Percentiles rank a stretch among this genome's conserved stretches.
Evolutionary conservation across 2,888 invertebrate species (phyloP).

Genomic region (Monopis laevigella): DNA sequence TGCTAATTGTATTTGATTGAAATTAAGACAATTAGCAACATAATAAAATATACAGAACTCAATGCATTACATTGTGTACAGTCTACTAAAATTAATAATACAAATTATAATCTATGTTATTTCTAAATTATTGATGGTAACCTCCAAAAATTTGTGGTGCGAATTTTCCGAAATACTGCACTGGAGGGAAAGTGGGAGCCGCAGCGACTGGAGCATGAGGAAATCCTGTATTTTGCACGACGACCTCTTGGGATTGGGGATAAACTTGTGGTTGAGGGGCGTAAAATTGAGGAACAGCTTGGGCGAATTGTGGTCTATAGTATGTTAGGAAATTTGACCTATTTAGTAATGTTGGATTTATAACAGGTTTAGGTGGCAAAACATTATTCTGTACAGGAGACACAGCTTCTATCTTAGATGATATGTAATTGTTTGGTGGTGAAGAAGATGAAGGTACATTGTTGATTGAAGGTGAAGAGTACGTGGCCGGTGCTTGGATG

Average conservation of each 20-base stretch:
- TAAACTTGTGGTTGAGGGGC: constrained; percentile 15
- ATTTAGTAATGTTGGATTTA: background rate
- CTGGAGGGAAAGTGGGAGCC: constrained; percentile 33
- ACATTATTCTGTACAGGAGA: background rate
- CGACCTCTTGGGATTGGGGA: constrained; percentile 15
- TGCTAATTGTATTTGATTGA: no score
- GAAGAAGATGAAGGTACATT: constrained; percentile 16
- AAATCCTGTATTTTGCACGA: constrained; percentile 18
- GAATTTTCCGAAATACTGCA: constrained; percentile 47
- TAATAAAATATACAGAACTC: no score
- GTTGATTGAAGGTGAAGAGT: constrained; percentile 13
- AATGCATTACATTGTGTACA: no score
- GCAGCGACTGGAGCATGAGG: constrained; percentile 18
- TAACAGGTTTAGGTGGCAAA: background rate
- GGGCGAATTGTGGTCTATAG: constrained; percentile 1
- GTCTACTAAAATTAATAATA: no score
- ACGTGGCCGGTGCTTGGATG: constrained; percentile 9
- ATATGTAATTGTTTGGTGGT: no score
- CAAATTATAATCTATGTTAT: background rate
- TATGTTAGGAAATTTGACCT: constrained; percentile 1
- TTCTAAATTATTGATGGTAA: constrained; percentile 20
- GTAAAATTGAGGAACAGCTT: constrained; percentile 1
- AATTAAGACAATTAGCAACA: no score
- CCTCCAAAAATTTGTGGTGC: constrained; percentile 36
- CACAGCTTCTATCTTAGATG: no score